Base-by-base conservation (phyloP, 2,113 vertebrate genomes). In the Morone chrysops region DNA sequence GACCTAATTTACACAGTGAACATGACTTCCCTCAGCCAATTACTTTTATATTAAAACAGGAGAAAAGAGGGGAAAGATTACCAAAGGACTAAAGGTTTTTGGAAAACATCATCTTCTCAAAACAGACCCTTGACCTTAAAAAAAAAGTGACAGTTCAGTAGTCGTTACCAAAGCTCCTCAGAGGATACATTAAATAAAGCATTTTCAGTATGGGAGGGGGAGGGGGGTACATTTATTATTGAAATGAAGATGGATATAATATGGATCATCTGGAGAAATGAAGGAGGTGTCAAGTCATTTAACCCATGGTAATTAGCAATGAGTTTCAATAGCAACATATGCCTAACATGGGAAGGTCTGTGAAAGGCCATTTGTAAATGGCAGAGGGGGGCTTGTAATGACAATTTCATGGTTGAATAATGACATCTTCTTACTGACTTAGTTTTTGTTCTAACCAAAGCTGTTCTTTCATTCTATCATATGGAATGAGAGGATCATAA, bases 1-100 rank as follows among this genome's bases (percentile, higher is more conserved):
- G 92, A 95, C 91, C 95, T 94, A 77, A 93, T 96, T 95, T 95
- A 94, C 94, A 95, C 91, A 83, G 87, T 82, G 86, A 87, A 81
- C 68, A 82, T 82, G 74, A 71, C 81, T 91, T 81, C 88, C 91
- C 90, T 90, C 86, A 93, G 93, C 83, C 93, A 95, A 95, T 95
- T 95, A 93, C 91, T 91, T 93, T 92, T 80, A 85, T 79, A 93
- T 90, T 93, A 93, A 92, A 92, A 90, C 53, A 56, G 66, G 77
- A 87, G 63, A 85, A 92, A 88, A 87, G 74, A 66, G 20, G 78
- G 80, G 71, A 90, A 89, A 78, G 83, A 90, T 90, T 83, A 85
- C 43, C 63, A 79, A 85, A 85, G 59, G 67, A 85, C 72, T 65
- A 63, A 87, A 78, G 78, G 66, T 77, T 90, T 56, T 83, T 22